Evolutionary conservation across 2,888 invertebrate species (phyloP).

Genomic region (Aromia moschata): DNA sequence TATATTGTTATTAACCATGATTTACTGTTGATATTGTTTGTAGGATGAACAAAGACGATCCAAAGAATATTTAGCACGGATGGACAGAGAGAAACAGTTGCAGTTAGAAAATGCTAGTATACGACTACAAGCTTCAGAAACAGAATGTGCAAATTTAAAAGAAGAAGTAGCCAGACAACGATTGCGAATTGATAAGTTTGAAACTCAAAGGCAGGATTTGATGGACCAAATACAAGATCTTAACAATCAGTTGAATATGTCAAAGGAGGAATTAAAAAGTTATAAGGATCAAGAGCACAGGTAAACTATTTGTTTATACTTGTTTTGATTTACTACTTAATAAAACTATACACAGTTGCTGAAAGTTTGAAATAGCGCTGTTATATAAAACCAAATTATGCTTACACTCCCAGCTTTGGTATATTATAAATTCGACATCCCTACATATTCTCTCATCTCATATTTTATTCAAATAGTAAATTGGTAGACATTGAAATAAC

Average conservation of each 20-base stretch:
- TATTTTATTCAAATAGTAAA: too few relatives aligned
- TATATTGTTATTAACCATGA: conserved; percentile 3
- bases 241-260: conserved; percentile 64
- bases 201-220: conserved; percentile 66
- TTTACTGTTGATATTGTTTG: conserved; percentile 33
- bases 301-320: too few relatives aligned
- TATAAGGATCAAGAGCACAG: conserved; percentile 60
- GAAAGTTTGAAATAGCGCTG: too few relatives aligned
- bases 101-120: conserved; percentile 81
- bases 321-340: too few relatives aligned
- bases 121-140: conserved; percentile 74
- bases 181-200: conserved; percentile 71
- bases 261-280: conserved; percentile 62
- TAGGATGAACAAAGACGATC: conserved; percentile 88
- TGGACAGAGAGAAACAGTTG: conserved; percentile 84
- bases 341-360: too few relatives aligned
- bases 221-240: conserved; percentile 68
- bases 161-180: conserved; percentile 75
- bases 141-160: conserved; percentile 71
- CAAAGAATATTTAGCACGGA: conserved; percentile 81
- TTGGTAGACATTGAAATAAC: too few relatives aligned
- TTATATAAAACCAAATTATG: too few relatives aligned
- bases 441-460: too few relatives aligned
- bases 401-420: too few relatives aligned
- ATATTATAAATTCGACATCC: too few relatives aligned